Evolutionary conservation across 2,113 vertebrate genomes (phyloP).

Genomic region (Petrocephalus zakoni): DNA sequence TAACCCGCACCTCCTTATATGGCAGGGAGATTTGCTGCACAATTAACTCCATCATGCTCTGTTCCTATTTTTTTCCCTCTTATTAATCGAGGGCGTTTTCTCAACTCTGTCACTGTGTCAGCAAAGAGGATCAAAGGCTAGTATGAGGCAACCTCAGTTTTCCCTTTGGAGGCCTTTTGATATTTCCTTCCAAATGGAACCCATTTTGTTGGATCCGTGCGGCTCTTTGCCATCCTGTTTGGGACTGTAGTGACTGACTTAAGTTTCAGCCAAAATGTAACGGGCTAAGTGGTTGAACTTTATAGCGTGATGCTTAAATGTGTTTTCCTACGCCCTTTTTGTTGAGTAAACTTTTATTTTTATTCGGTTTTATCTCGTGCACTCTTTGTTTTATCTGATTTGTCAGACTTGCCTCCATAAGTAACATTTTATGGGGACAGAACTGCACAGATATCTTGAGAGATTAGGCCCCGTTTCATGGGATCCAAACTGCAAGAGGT

Average conservation of each 20-base stretch:
- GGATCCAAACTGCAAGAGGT: not conserved
- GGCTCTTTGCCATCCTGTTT: not conserved
- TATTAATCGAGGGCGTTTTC: not conserved
- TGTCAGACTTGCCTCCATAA: not conserved
- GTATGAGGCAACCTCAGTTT: not conserved
- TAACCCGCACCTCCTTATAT: constrained; percentile 3
- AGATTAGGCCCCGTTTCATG: constrained; percentile 11
- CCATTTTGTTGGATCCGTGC: not conserved
- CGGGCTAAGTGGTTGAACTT: not conserved
- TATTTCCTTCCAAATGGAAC: not conserved
- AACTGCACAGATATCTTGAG: constrained; percentile 8
- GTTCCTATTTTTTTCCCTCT: not conserved
- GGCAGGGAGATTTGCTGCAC: not conserved
- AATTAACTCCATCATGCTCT: not conserved
- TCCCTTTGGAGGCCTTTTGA: not conserved
- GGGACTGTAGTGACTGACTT: not conserved
- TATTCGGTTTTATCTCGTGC: not conserved
- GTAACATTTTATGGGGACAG: constrained; percentile 9
- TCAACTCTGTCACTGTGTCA: constrained; percentile 1
- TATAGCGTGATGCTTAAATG: not conserved
- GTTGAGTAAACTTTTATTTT: not conserved
- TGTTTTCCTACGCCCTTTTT: not conserved
- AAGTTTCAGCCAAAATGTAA: not conserved
- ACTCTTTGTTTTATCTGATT: not conserved
- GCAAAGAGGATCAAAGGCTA: not conserved